Conservation (phyloP, 2,888 invertebrate genomes). For the Drosophila flavopinicola region DNA sequence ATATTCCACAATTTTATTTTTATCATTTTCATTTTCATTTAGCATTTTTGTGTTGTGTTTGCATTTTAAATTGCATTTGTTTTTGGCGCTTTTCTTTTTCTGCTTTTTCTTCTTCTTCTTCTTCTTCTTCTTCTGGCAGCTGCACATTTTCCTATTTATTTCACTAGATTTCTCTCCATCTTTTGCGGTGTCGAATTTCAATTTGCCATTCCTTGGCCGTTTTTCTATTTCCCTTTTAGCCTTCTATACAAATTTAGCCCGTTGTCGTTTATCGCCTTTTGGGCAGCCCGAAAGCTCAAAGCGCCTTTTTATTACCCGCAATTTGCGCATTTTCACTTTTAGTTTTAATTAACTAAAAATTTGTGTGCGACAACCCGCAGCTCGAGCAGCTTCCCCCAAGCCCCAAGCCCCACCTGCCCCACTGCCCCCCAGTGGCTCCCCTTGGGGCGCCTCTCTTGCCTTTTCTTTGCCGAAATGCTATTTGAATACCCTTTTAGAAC, state of each 20-base stretch:
- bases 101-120: background rate
- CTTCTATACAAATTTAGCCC: constrained; percentile 36
- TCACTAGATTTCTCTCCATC: constrained; percentile 19
- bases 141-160: constrained; percentile 32
- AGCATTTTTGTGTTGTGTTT: constrained; percentile 45
- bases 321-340: constrained; percentile 77
- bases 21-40: constrained; percentile 6
- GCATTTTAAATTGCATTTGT: constrained; percentile 67
- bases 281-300: constrained; percentile 43
- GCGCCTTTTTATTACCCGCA: constrained; percentile 72
- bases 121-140: constrained; percentile 32
- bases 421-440: constrained; percentile 16
- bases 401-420: background rate
- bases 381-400: too few relatives aligned
- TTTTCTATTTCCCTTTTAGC: constrained; percentile 14
- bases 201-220: constrained; percentile 24
- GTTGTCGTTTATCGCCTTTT: constrained; percentile 47
- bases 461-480: constrained; percentile 17
- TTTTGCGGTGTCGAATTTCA: constrained; percentile 33
- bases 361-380: constrained; percentile 35
- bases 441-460: constrained; percentile 33
- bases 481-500: background rate
- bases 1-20: constrained; percentile 38
- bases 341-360: constrained; percentile 78
- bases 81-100: constrained; percentile 26